Conservation (phyloP, 2,797 vertebrate genomes). For the Diceros bicornis region DNA sequence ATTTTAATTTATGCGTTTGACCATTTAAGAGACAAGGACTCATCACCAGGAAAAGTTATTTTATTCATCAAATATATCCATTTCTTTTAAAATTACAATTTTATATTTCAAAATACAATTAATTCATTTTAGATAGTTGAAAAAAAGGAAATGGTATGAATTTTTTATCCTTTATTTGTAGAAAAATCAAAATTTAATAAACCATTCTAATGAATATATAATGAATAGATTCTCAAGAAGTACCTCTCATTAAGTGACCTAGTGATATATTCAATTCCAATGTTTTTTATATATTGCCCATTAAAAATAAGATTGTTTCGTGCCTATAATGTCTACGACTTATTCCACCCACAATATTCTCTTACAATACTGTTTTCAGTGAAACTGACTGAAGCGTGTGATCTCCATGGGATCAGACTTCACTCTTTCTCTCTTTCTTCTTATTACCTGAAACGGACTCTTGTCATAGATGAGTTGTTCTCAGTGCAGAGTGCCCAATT, state of each 20-base stretch:
- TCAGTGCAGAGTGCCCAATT: neutral
- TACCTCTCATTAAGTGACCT: neutral
- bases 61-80: neutral
- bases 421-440: neutral
- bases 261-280: neutral
- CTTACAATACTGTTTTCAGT: neutral
- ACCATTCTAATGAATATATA: neutral
- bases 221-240: neutral
- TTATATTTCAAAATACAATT: neutral
- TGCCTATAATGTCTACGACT: neutral
- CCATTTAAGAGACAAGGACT: neutral
- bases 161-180: neutral
- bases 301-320: neutral
- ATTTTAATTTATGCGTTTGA: neutral
- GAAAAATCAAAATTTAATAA: neutral
- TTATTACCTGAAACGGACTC: neutral
- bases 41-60: neutral
- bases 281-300: neutral
- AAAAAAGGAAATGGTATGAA: neutral
- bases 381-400: neutral
- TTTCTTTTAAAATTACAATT: neutral
- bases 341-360: neutral
- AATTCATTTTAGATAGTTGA: neutral
- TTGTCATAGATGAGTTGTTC: neutral
- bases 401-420: neutral